Percentiles rank a stretch among this genome's conserved stretches.
These are phyloP conservation scores for Carterocephalus palaemon DNA, from an alignment of 2,888 invertebrate genomes.

Conservation along the genomic window DNA sequence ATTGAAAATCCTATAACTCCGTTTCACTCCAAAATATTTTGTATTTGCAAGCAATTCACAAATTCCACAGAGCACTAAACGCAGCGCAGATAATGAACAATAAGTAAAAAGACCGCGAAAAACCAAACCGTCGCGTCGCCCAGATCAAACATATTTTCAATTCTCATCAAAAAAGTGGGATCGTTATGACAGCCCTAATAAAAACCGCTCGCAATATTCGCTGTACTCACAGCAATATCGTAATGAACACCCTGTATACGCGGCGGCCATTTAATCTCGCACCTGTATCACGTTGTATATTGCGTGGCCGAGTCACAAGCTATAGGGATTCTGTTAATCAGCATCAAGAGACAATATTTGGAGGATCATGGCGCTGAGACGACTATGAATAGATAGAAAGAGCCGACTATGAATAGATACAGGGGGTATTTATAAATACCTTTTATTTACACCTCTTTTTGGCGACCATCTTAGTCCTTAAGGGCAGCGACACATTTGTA, in stretches of 20 bases:
- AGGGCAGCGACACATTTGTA: too few relatives aligned
- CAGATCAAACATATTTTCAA: slow-evolving; percentile 74
- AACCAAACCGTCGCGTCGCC: slow-evolving; percentile 31
- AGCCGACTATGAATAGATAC: too few relatives aligned
- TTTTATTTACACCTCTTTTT: too few relatives aligned
- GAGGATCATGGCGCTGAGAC: too few relatives aligned
- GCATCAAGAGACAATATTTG: too few relatives aligned
- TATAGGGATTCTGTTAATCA: not conserved
- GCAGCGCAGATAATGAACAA: slow-evolving; percentile 6
- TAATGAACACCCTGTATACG: slow-evolving; percentile 77
- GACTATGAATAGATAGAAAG: too few relatives aligned
- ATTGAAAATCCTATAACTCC: too few relatives aligned
- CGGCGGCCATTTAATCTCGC: slow-evolving; percentile 76
- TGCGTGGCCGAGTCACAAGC: slow-evolving; percentile 32
- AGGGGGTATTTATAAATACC: too few relatives aligned
- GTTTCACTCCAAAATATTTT: too few relatives aligned
- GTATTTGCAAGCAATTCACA: too few relatives aligned
- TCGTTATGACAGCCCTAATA: slow-evolving; percentile 72
- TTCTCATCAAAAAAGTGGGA: slow-evolving; percentile 75
- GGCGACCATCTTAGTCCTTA: too few relatives aligned
- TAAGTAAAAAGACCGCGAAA: not conserved
- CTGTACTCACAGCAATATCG: slow-evolving; percentile 73
- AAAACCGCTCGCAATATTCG: slow-evolving; percentile 69
- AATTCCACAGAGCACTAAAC: too few relatives aligned
- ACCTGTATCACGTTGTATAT: slow-evolving; percentile 72